A percentile compares a stretch with the other conserved stretches of the same genome.
Evolutionary conservation across 2,113 vertebrate genomes (phyloP).

Genomic region (Castor canadensis): DNA sequence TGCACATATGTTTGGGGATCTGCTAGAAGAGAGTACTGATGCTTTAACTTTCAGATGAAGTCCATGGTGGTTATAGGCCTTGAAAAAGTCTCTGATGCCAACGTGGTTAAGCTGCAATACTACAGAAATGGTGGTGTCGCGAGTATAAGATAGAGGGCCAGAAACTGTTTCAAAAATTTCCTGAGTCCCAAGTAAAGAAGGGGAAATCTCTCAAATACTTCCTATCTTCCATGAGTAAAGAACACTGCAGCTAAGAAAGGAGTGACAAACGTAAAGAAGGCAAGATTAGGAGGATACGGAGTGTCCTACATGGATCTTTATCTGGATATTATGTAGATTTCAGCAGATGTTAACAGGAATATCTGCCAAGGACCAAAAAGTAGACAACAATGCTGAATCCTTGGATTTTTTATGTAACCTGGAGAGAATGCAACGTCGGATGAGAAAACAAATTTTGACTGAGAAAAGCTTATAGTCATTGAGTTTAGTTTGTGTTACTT

Average conservation of each 20-base stretch:
- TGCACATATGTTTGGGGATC: neutral
- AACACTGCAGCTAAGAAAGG: neutral
- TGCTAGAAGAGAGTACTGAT: neutral
- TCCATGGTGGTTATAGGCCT: neutral
- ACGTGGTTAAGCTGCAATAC: neutral
- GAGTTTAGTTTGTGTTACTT: neutral
- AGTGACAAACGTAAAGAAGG: neutral
- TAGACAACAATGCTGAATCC: neutral
- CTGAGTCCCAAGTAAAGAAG: neutral
- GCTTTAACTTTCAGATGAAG: neutral
- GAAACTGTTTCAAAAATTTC: neutral
- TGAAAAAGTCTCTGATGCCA: neutral
- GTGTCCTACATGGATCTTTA: neutral
- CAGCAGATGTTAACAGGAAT: neutral
- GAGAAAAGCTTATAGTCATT: conserved; percentile 9
- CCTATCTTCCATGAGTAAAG: neutral
- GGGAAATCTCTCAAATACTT: neutral
- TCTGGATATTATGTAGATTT: neutral
- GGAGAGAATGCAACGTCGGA: neutral
- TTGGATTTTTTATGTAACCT: neutral
- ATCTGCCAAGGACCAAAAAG: conserved; percentile 13
- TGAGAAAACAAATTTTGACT: neutral
- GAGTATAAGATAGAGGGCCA: neutral
- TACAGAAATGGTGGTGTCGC: neutral
- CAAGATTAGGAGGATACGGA: neutral